Conservation (phyloP, 1,140 invertebrate species). For the Lordiphosa stackelbergi region DNA sequence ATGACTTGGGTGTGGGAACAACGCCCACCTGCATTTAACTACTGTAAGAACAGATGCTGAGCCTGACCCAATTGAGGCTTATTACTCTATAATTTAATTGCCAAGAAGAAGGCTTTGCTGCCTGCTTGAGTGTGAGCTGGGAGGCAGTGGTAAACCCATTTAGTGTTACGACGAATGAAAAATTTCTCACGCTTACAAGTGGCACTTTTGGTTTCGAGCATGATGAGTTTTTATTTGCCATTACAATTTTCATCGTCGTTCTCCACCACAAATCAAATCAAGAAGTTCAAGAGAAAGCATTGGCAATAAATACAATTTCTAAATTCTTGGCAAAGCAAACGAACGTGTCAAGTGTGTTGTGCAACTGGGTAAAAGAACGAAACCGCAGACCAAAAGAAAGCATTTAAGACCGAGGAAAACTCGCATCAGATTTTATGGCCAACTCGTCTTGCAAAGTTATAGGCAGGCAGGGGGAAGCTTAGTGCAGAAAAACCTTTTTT, state of each 20-base stretch:
- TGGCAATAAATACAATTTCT: conserved; percentile 60
- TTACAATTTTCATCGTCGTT: conserved; percentile 27
- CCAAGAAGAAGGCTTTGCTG: not conserved
- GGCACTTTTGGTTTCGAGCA: conserved; percentile 56
- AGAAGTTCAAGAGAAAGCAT: conserved; percentile 47
- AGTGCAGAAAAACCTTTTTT: conserved; percentile 8
- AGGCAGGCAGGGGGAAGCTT: not conserved
- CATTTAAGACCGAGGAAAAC: not conserved
- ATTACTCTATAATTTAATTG: conserved; percentile 65
- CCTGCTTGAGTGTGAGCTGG: not conserved
- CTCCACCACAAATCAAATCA: conserved; percentile 27
- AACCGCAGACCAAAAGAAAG: conserved; percentile 4
- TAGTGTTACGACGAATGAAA: not conserved
- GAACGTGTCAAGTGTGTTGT: conserved; percentile 54
- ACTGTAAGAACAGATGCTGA: conserved; percentile 17
- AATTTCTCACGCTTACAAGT: conserved; percentile 39
- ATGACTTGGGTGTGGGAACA: conserved; percentile 4
- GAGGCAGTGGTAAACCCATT: not conserved
- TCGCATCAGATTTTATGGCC: no score
- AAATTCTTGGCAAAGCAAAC: conserved; percentile 57
- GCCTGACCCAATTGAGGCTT: conserved; percentile 56
- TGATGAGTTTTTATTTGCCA: conserved; percentile 5
- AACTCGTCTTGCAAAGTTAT: no score
- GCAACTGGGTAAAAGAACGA: not conserved
- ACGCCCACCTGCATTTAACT: conserved; percentile 41